Conservation (phyloP, 2,888 invertebrate genomes). For the Augochlorella aurata region DNA sequence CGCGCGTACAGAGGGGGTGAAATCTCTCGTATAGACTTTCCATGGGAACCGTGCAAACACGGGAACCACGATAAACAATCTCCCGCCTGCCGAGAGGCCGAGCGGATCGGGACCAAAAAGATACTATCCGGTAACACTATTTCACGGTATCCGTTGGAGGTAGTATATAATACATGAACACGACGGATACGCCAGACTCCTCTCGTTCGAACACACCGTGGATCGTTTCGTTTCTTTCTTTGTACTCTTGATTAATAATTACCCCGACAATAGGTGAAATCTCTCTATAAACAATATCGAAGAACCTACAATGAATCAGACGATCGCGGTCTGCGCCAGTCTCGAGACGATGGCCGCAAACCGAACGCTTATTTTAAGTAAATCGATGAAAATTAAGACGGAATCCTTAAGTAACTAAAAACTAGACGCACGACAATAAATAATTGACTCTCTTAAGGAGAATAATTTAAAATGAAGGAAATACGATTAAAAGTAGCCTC, state of each 20-base stretch:
- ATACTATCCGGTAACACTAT: neutral
- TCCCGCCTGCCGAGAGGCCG: neutral
- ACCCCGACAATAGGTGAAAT: constrained; percentile 45
- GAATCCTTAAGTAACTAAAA: constrained; percentile 53
- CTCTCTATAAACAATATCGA: constrained; percentile 28
- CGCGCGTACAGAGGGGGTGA: constrained; percentile 1
- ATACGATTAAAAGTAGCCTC: constrained; percentile 40
- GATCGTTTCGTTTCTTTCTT: constrained; percentile 24
- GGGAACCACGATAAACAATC: constrained; percentile 2
- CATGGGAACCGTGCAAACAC: constrained; percentile 4
- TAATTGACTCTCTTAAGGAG: constrained; percentile 28
- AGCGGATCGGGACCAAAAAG: neutral
- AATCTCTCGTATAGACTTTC: constrained; percentile 14
- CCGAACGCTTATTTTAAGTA: constrained; percentile 21
- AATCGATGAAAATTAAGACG: constrained; percentile 4
- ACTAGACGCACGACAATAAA: constrained; percentile 62
- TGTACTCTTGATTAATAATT: constrained; percentile 63
- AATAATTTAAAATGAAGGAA: constrained; percentile 30
- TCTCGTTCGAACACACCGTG: neutral
- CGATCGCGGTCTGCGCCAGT: neutral
- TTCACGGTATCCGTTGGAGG: constrained; percentile 37
- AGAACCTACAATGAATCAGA: constrained; percentile 37
- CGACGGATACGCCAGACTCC: constrained; percentile 11
- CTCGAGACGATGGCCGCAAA: neutral
- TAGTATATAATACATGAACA: constrained; percentile 28